Percentiles rank a stretch among this genome's conserved stretches.
phyloP scores from a whole-genome alignment of 2,113 vertebrate species.

The Eudorcas thomsonii region DNA sequence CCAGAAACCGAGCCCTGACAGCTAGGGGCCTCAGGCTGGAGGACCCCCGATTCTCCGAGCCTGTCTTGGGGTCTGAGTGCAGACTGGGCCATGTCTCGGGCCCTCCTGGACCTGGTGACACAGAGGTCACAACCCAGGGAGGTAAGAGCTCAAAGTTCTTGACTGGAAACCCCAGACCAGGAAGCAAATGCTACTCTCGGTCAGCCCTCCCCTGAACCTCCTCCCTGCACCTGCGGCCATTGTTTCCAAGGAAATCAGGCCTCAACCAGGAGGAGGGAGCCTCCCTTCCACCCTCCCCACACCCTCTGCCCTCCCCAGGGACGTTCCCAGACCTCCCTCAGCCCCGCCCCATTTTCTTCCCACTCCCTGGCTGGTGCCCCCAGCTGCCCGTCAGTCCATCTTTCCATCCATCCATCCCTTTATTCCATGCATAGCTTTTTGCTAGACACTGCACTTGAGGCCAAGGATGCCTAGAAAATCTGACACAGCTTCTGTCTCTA shows the following conservation, averaged over 20 bases:
- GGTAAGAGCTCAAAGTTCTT: neutral
- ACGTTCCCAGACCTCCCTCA: neutral
- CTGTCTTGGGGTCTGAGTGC: neutral
- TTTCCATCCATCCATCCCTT: neutral
- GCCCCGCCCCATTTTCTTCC: neutral
- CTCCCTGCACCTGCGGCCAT: neutral
- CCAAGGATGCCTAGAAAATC: neutral
- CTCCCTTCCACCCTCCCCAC: neutral
- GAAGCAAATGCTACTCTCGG: neutral
- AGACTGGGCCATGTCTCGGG: too few relatives aligned
- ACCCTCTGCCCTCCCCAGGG: neutral
- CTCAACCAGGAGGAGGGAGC: neutral
- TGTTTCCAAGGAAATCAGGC: neutral
- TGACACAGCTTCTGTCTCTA: neutral
- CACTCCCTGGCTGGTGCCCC: neutral
- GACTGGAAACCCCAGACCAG: slow-evolving; percentile 23
- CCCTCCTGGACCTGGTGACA: neutral
- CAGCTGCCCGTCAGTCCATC: neutral
- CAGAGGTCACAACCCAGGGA: neutral
- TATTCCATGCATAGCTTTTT: neutral
- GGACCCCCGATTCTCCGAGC: neutral
- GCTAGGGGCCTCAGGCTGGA: neutral
- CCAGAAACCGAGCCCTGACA: accelerated
- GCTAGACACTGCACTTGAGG: neutral
- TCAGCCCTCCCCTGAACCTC: neutral